phyloP scores from a whole-genome alignment of 1,140 invertebrate species.

The Mamestra configurata region DNA sequence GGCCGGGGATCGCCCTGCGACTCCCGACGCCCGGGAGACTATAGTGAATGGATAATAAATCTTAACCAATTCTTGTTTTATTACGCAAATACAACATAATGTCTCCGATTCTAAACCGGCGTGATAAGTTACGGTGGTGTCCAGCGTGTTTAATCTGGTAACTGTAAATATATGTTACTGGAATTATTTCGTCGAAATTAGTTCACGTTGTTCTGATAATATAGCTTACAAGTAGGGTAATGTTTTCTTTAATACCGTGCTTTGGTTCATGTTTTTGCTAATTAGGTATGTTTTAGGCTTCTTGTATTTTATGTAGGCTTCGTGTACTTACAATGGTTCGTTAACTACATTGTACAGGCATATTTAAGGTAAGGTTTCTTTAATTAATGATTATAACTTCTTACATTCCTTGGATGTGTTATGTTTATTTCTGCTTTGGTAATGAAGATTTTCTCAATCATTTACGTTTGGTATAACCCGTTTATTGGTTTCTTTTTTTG shows the following conservation, averaged over 20 bases:
- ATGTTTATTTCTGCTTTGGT: too few species aligned
- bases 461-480: too few species aligned
- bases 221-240: constrained; percentile 19
- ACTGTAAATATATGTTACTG: not conserved
- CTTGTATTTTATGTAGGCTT: not conserved
- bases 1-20: too few species aligned
- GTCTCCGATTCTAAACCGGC: not conserved
- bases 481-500: too few species aligned
- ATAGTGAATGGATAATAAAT: not conserved
- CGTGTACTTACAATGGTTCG: not conserved
- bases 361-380: not conserved
- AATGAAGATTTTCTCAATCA: too few species aligned
- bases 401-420: not conserved
- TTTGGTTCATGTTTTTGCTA: not conserved
- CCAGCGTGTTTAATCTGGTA: not conserved
- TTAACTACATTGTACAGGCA: not conserved
- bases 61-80: not conserved
- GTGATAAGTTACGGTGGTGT: constrained; percentile 3
- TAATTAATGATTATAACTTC: too few species aligned
- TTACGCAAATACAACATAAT: not conserved
- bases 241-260: not conserved
- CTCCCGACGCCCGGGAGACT: too few species aligned
- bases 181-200: not conserved
- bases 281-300: not conserved
- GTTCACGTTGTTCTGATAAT: not conserved